phyloP scores from a whole-genome alignment of 2,888 invertebrate genomes.

The Muschampia plurimacula region DNA sequence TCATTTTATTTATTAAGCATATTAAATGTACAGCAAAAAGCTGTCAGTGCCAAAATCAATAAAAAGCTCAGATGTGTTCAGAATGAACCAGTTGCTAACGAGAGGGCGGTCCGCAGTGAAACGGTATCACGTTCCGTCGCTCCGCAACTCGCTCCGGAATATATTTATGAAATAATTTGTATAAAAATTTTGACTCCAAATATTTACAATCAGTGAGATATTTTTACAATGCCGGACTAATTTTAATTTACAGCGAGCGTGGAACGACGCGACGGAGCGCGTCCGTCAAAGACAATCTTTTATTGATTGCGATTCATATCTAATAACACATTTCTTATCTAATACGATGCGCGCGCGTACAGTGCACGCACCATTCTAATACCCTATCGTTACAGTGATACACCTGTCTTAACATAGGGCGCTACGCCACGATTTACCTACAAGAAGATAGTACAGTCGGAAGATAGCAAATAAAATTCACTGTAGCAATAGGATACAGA shows the following conservation, averaged over 20 bases:
- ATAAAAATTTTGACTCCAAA: conserved; percentile 83
- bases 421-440: conserved; percentile 47
- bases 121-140: conserved; percentile 30
- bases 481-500: conserved; percentile 81
- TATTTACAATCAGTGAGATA: conserved; percentile 81
- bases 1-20: neutral
- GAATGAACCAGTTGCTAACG: neutral
- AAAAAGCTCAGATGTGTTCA: conserved; percentile 3
- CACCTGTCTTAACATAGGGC: conserved; percentile 47
- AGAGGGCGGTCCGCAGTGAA: conserved; percentile 18
- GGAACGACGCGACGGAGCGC: conserved; percentile 51
- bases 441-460: conserved; percentile 56
- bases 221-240: conserved; percentile 80
- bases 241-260: conserved; percentile 70
- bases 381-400: conserved; percentile 81
- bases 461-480: conserved; percentile 75
- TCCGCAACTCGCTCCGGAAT: conserved; percentile 65
- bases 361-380: conserved; percentile 64
- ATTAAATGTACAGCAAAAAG: neutral
- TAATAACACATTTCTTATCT: conserved; percentile 84
- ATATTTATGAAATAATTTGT: conserved; percentile 81
- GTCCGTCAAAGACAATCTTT: conserved; percentile 45
- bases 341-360: conserved; percentile 73
- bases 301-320: conserved; percentile 73
- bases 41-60: conserved; percentile 18